Base-by-base conservation (phyloP, 2,888 invertebrate species). In the Tuta absoluta region DNA sequence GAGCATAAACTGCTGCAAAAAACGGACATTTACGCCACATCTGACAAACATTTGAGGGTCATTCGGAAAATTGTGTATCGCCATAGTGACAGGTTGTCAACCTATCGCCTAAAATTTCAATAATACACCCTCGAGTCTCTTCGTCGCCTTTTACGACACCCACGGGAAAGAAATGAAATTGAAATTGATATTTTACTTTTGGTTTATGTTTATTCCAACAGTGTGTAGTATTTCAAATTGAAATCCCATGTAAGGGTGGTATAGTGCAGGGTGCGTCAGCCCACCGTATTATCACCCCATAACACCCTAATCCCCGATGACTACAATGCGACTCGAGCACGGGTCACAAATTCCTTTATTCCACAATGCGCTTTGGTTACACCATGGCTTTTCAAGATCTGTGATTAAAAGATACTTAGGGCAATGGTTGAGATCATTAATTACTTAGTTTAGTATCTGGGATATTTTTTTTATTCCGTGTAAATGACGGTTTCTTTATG, bases 291-390 rank as follows among this genome's bases (percentile, higher is more conserved):
- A 87, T 82, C 81, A 78, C 78, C 76, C 79, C 74, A 86, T 87
- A 85, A 84, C 83, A 84, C 89, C 86, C 85, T 85, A 89, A 90
- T 87, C 88, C 87, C 82, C 73, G 78, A 79, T 76, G 84, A 86
- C 87, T 79, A 91, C 86, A 85, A 84, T 78, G 69, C 75, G 78
- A 72, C 77, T 79, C 21, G 71, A 69, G 65, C 71, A 81, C 77
- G 84, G 82, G 78, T 84, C 85, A 81, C 71, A 72, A 77, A 82
- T 81, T 85, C 84, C 82, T 88, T 85, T 88, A 82, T 87, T 77
- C 73, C 60, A 64, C 65, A 63, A 63, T 72, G 64, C 75, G 69
- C 80, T 80, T 82, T 83, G 80, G 81, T 85, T 82, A 86, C 81
- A 83, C 77, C 80, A 77, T 73, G 71, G 76, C 75, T 75, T 72